Base-by-base conservation (phyloP, 2,888 invertebrate genomes). In the Conchocele bisecta region DNA sequence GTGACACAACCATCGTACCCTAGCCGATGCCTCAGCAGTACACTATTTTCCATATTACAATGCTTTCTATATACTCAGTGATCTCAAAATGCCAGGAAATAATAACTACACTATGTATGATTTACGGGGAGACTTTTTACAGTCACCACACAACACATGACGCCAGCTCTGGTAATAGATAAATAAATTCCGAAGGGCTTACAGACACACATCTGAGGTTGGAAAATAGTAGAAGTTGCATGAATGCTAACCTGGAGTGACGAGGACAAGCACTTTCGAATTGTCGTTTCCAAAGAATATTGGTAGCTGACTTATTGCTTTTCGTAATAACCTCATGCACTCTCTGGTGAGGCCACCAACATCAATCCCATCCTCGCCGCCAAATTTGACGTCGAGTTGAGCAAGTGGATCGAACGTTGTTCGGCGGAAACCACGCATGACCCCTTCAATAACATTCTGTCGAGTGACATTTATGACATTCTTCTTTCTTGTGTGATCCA, bases 341-440 rank as follows among this genome's bases (percentile, higher is more conserved):
- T 54, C 54, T 39, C 54, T 35, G 35, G 26, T 54, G 15, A 28
- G 39, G 3, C 37, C 37, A 7, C 54, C 54, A 4, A 24, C 54
- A 54, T 54, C 54, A 20, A 54, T 54, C n/a, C 54, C 54, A 17
- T 37, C 22, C 28, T 54, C 54, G 35, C 54, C 35, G 3, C 26
- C 11, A 54, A 54, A 54, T 37, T 54, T 35, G 13, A 54, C 31
- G 26, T 37, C 15, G 3, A 54, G 37, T 20, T 54, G 15, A 9
- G 26, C 13, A 4, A 17, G 7, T 22, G 39, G 20, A 15, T n/a
- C n/a, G n/a, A 54, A 54, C 6, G 15, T 54, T n/a, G 17, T n/a
- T 37, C 54, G 9, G 13, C 13, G 22, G 24, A 54, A 54, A 6
- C 37, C 54, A 9, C 54, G 22, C 26, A 20, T 54, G 6, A 39